Conservation (phyloP, 2,888 invertebrate species). For the Aphidoletes aphidimyza region DNA sequence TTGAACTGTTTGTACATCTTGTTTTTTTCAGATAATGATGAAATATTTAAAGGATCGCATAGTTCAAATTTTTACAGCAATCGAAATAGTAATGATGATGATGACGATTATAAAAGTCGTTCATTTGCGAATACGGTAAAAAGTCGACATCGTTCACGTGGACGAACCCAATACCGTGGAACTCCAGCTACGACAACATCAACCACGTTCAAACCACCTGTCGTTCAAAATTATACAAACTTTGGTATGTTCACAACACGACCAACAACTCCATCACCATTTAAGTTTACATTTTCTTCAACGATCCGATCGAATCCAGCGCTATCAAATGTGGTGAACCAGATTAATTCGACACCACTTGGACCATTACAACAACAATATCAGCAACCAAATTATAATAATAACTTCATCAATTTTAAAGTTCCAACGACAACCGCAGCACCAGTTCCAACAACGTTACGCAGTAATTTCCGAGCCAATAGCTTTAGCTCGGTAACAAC, state of each 20-base stretch:
- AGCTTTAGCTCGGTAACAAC: not conserved
- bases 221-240: slow-evolving; percentile 29
- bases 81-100: slow-evolving; percentile 70
- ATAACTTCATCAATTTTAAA: not conserved
- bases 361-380: slow-evolving; percentile 18
- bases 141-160: slow-evolving; percentile 2
- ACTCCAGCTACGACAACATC: slow-evolving; percentile 39
- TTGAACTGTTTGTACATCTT: too few species aligned
- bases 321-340: not conserved
- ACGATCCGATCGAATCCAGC: not conserved
- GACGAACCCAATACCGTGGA: slow-evolving; percentile 32
- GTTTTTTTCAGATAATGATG: slow-evolving; percentile 65
- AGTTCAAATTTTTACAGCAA: slow-evolving; percentile 81
- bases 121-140: not conserved
- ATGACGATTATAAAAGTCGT: slow-evolving; percentile 58
- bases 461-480: slow-evolving; percentile 1
- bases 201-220: not conserved
- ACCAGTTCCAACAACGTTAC: not conserved
- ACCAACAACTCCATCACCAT: slow-evolving; percentile 55
- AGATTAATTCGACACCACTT: not conserved
- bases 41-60: slow-evolving; percentile 76
- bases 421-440: not conserved
- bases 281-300: slow-evolving; percentile 5
- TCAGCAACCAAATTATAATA: slow-evolving; percentile 28
- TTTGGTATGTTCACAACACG: not conserved